A percentile compares a stretch with the other conserved stretches of the same genome.
These are phyloP conservation scores for Chromobotia macracanthus DNA, from an alignment of 2,797 vertebrate species.

Conservation along the genomic window DNA sequence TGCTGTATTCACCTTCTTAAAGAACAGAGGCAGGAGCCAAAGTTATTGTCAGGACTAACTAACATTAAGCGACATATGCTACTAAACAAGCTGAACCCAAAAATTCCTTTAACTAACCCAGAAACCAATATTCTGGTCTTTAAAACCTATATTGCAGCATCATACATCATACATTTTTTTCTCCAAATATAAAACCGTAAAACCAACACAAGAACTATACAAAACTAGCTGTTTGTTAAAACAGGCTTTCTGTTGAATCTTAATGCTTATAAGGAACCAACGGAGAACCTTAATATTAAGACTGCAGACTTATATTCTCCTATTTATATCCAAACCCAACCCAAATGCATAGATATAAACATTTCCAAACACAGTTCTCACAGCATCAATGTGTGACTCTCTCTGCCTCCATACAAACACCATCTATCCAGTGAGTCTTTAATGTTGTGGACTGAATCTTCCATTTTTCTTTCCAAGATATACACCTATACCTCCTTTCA, in stretches of 20 bases:
- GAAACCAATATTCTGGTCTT: neutral
- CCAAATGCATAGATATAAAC: neutral
- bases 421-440: constrained; percentile 60
- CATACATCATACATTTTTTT: neutral
- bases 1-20: neutral
- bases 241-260: neutral
- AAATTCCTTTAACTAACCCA: neutral
- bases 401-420: constrained; percentile 22
- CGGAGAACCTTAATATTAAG: neutral
- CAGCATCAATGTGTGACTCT: neutral
- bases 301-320: neutral
- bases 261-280: neutral
- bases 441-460: constrained; percentile 59
- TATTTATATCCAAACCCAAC: neutral
- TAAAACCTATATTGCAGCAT: neutral
- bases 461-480: constrained; percentile 62
- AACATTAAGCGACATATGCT: neutral
- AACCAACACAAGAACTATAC: neutral
- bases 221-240: neutral
- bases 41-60: neutral
- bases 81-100: neutral
- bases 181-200: neutral
- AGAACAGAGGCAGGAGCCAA: neutral
- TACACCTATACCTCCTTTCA: constrained; percentile 63
- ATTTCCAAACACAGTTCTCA: neutral